Conservation (phyloP, 2,797 vertebrate genomes). For the Scyliorhinus canicula region DNA sequence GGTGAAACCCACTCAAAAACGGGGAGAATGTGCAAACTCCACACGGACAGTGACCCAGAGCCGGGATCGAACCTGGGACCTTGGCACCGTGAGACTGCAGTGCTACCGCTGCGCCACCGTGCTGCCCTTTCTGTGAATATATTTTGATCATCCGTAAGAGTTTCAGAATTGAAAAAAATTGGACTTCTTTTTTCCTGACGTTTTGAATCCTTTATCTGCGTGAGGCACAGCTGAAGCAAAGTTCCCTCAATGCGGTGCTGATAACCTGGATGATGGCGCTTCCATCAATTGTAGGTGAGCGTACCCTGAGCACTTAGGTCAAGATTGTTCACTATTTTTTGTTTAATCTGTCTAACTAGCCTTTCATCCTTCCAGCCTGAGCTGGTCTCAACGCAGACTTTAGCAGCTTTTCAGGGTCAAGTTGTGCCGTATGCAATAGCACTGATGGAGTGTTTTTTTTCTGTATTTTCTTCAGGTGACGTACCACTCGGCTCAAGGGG, state of each 20-base stretch:
- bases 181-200: neutral
- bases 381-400: neutral
- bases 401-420: too few species aligned
- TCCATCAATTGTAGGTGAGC: neutral
- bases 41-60: too few species aligned
- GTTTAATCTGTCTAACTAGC: neutral
- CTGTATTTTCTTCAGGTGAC: conserved; percentile 57
- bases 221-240: neutral
- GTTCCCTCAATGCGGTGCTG: too few species aligned
- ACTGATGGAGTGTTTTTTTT: neutral
- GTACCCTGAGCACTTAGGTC: neutral
- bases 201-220: neutral
- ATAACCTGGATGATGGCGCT: neutral
- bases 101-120: too few species aligned
- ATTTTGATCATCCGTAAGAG: neutral
- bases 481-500: conserved; percentile 88
- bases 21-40: too few species aligned
- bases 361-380: too few species aligned
- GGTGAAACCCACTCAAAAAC: too few species aligned
- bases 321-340: neutral
- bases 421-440: too few species aligned
- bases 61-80: too few species aligned
- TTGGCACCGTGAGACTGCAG: too few species aligned
- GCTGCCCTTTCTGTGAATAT: too few species aligned
- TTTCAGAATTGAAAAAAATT: neutral